Evolutionary conservation across 2,113 vertebrate genomes (phyloP).

Genomic region (Pycnonotus jocosus): DNA sequence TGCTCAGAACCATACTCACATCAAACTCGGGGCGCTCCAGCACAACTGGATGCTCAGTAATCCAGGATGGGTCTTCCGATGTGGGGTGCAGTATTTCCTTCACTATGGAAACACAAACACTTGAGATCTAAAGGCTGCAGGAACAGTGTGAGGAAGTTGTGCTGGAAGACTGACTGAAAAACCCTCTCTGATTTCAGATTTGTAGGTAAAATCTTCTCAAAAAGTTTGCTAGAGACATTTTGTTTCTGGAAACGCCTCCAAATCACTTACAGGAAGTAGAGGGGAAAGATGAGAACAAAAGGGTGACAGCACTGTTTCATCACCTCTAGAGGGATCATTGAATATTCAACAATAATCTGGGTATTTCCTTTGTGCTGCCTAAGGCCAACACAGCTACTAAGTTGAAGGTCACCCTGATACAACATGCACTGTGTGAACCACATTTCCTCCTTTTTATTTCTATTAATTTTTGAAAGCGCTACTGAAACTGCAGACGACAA

Average conservation of each 20-base stretch:
- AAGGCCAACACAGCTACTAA: not conserved
- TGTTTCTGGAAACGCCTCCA: not conserved
- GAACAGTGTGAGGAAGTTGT: not conserved
- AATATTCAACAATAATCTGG: not conserved
- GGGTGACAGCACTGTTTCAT: fast-evolving
- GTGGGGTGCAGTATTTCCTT: slow-evolving; percentile 58
- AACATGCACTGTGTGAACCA: not conserved
- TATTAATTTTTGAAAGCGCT: not conserved
- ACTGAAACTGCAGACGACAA: not conserved
- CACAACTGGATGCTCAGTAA: slow-evolving; percentile 54
- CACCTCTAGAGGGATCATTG: not conserved
- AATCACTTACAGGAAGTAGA: not conserved
- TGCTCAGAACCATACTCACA: slow-evolving; percentile 51
- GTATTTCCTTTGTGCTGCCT: not conserved
- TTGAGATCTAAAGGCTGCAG: not conserved
- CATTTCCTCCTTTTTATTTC: not conserved
- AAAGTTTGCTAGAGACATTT: not conserved
- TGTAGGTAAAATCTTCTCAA: not conserved
- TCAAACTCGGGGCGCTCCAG: not conserved
- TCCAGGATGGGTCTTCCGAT: slow-evolving; percentile 56
- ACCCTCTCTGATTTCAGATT: not conserved
- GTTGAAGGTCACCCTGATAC: not conserved
- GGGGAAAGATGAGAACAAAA: not conserved
- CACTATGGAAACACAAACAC: slow-evolving; percentile 61
- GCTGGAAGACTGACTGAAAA: not conserved